Base-by-base conservation (phyloP, 2,888 invertebrate species). In the Linhomoeus sp. region DNA sequence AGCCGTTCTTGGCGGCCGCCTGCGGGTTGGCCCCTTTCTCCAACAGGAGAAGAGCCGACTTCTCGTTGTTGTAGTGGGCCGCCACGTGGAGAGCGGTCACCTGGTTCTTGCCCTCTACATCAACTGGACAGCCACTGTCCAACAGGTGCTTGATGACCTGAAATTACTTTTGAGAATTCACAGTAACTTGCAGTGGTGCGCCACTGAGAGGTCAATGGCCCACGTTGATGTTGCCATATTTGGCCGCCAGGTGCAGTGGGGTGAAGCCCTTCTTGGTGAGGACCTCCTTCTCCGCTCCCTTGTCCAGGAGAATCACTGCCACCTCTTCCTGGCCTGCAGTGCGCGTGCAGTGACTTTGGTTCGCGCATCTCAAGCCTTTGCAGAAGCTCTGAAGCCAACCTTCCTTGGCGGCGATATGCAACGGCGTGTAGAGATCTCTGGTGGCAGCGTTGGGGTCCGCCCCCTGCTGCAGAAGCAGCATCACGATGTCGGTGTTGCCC, bases 361-460 rank as follows among this genome's bases (percentile, higher is more conserved):
- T n/a, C n/a, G n/a, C n/a, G n/a, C n/a, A n/a, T n/a, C n/a, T n/a
- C n/a, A n/a, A n/a, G n/a, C n/a, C n/a, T n/a, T n/a, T n/a, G n/a
- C n/a, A n/a, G n/a, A n/a, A n/a, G n/a, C n/a, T n/a, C n/a, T n/a
- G n/a, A n/a, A n/a, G n/a, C n/a, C n/a, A n/a, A n/a, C n/a, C n/a
- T 67, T 94, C 92, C 70, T 94, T 97, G 54, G 92, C 88, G 36
- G 94, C 97, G 55, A 97, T 92, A 66, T 94, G 94, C 58, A 97
- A 73, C 1, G 94, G 84, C 33, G 92, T 94, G 69, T 94, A 97
- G 70, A 87, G 79, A 67, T 94, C 97, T 63, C 90, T 87, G 24
- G 94, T 94, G 56, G 81, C 79, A 9, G 86, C 83, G 61, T 92
- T 81, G 46, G 87, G 82, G 48, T 68, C 63, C 37, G 97, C 94